Evolutionary conservation across 2,888 invertebrate species (phyloP), one percentile per base, ranked within the genome.

Genomic region (Erynnis tages): DNA sequence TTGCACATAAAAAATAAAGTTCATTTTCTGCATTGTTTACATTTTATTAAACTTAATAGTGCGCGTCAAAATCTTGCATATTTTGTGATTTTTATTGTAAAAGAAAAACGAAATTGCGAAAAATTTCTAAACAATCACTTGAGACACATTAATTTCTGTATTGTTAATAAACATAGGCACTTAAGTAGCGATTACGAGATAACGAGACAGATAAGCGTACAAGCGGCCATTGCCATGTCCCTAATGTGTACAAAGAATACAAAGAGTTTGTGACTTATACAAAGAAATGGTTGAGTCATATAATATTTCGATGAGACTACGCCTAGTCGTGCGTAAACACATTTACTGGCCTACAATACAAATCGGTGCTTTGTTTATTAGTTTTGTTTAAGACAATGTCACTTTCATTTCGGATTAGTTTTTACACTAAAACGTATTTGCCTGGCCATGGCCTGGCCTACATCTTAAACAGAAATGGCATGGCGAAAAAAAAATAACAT

Each of bases 211-310:
- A 29, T 29, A 43, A 43, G 29, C 41, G 11, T 14, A 14, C 29
- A n/a, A 41, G 27, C 41, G 41, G 29, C 10, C 41, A 17, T 16
- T 41, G 16, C 2, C 23, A 16, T 27, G 29, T 17, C n/a, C n/a
- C n/a, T n/a, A n/a, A n/a, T n/a, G n/a, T 7, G 32, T 32, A 13
- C 16, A 32, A 14, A 8, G 3, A 8, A 14, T n/a, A n/a, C n/a
- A n/a, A n/a, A n/a, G n/a, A 47, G 38, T 38, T 34, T 10, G 8
- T 45, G 16, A 29, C 54, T 60, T 59, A 10, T 7, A 57, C 58
- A 58, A 63, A 63, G 56, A 65, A 64, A 62, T 55, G 48, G 38
- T 56, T 64, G 64, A 64, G 58, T 67, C 65, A 65, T 56, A 21
- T 45, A 43, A 8, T 8, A 11, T 27, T 19, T 13, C 37, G 35